phyloP scores from a whole-genome alignment of 2,113 vertebrate species.

The Seriola aureovittata region DNA sequence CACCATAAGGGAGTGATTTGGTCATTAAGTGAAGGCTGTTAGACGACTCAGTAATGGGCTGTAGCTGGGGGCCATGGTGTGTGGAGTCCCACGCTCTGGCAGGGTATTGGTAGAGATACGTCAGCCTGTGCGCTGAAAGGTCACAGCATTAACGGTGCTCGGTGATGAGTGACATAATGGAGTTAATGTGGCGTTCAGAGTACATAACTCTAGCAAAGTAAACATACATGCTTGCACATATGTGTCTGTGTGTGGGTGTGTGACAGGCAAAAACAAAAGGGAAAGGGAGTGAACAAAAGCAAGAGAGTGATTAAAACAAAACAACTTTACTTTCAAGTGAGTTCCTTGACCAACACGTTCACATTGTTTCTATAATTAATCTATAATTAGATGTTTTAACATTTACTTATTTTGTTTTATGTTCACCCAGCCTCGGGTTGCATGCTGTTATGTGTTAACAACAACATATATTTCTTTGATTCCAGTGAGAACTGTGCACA shows the following conservation, averaged over 20 bases:
- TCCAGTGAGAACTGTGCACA: too few species aligned
- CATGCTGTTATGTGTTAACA: too few species aligned
- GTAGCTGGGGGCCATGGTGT: conserved; percentile 19
- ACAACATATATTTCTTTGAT: too few species aligned
- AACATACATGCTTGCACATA: conserved; percentile 37
- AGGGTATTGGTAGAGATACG: conserved; percentile 39
- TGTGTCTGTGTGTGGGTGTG: conserved; percentile 31
- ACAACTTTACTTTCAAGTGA: conserved; percentile 10
- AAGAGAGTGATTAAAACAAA: conserved; percentile 61
- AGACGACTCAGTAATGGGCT: conserved; percentile 42
- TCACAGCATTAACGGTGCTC: conserved; percentile 49
- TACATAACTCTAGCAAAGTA: conserved; percentile 45
- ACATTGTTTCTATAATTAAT: too few species aligned
- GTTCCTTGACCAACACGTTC: too few species aligned
- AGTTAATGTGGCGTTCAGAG: conserved; percentile 70
- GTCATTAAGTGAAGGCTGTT: conserved; percentile 25
- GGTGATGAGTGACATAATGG: conserved; percentile 64
- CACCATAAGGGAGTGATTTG: conserved; percentile 42
- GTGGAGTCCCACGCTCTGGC: conserved; percentile 20
- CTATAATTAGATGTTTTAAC: too few species aligned
- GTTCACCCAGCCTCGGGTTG: too few species aligned
- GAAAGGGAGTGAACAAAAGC: conserved; percentile 19
- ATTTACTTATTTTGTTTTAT: too few species aligned
- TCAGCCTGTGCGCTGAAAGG: conserved; percentile 59
- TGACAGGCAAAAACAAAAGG: not conserved